These are phyloP conservation scores for Himalopsyche japonica DNA, from an alignment of 2,888 invertebrate genomes.

Conservation along the genomic window DNA sequence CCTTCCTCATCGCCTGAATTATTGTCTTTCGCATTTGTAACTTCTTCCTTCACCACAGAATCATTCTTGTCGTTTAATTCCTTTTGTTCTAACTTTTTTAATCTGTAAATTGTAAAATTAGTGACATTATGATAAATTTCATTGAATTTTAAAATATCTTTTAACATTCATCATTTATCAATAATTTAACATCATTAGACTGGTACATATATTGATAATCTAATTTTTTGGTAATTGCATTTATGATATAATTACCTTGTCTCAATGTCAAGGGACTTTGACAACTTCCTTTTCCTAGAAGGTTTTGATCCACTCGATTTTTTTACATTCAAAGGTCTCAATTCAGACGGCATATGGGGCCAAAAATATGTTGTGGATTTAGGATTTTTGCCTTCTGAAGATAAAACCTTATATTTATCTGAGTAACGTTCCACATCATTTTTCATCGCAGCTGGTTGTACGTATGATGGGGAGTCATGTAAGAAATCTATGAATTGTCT, in stretches of 20 bases:
- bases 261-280: slow-evolving; percentile 44
- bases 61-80: slow-evolving; percentile 52
- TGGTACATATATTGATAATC: no score
- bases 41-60: slow-evolving; percentile 53
- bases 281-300: slow-evolving; percentile 35
- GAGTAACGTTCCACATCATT: slow-evolving; percentile 62
- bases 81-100: slow-evolving; percentile 71
- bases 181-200: no score
- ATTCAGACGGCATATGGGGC: slow-evolving; percentile 66
- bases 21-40: slow-evolving; percentile 52
- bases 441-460: slow-evolving; percentile 56
- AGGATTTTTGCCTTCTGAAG: slow-evolving; percentile 56
- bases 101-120: slow-evolving; percentile 42
- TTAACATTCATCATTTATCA: no score
- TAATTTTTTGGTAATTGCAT: no score
- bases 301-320: slow-evolving; percentile 46
- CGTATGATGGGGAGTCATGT: slow-evolving; percentile 68
- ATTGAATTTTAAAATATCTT: no score
- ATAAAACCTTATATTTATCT: slow-evolving; percentile 58
- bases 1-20: slow-evolving; percentile 60
- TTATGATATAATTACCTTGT: slow-evolving; percentile 41
- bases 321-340: slow-evolving; percentile 59
- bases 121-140: not conserved
- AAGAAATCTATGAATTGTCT: slow-evolving; percentile 74
- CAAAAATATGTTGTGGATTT: slow-evolving; percentile 60